Percentiles rank a stretch among this genome's conserved stretches.
Conservation (phyloP, 1,140 invertebrate genomes). For the Hypothenemus hampei region DNA sequence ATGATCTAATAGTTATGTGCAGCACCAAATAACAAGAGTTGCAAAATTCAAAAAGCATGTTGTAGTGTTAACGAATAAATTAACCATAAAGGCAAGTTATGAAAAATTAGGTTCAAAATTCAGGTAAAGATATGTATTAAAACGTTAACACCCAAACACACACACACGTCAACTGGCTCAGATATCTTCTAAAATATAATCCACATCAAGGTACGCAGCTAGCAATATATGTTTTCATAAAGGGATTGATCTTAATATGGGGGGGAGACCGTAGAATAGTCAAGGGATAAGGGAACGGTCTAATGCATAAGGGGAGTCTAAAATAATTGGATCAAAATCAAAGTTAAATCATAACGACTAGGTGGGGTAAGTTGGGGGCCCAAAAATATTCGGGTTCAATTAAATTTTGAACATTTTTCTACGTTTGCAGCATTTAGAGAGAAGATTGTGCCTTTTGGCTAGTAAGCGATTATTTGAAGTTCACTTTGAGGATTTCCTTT, state of each 20-base stretch:
- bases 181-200: slow-evolving; percentile 20
- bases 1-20: slow-evolving; percentile 8
- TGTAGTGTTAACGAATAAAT: slow-evolving; percentile 3
- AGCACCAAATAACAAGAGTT: slow-evolving; percentile 10
- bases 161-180: slow-evolving; percentile 10
- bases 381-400: too few relatives aligned
- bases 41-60: not conserved
- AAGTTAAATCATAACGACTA: slow-evolving; percentile 17
- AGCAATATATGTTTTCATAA: slow-evolving; percentile 24
- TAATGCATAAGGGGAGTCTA: slow-evolving; percentile 19
- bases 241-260: slow-evolving; percentile 19
- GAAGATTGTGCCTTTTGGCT: too few relatives aligned
- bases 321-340: slow-evolving; percentile 27
- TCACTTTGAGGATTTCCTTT: too few relatives aligned
- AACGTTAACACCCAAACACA: slow-evolving; percentile 9
- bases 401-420: too few relatives aligned
- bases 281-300: slow-evolving; percentile 18
- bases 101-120: not conserved
- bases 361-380: not conserved
- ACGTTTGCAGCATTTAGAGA: too few relatives aligned
- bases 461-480: too few relatives aligned
- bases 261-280: slow-evolving; percentile 6
- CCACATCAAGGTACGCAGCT: slow-evolving; percentile 24
- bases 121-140: not conserved
- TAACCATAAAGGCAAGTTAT: not conserved